Conservation (phyloP, 2,888 invertebrate genomes). For the Cryptocephalus primarius region DNA sequence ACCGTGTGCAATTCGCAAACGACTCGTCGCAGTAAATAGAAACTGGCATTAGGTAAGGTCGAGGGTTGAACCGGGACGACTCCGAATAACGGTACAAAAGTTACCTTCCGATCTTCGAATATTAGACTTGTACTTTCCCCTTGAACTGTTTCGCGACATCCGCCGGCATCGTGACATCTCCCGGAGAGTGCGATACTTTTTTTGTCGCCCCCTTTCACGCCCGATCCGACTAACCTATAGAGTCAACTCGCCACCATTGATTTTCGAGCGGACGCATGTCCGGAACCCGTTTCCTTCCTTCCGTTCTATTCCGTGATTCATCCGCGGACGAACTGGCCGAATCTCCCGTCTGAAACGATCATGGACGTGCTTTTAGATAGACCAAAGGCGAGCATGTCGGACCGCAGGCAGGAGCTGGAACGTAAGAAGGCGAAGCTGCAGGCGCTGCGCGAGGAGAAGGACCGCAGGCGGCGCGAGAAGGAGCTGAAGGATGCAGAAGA, state of each 20-base stretch:
- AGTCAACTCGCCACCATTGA: conserved; percentile 15
- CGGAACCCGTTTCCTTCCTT: conserved; percentile 13
- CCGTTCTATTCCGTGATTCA: conserved; percentile 9
- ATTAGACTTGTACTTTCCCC: conserved; percentile 1
- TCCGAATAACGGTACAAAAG: conserved; percentile 7
- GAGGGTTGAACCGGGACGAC: background rate
- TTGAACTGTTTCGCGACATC: background rate
- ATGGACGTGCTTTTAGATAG: conserved; percentile 22
- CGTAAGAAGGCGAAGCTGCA: conserved; percentile 86
- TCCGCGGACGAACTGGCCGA: background rate
- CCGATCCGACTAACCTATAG: background rate
- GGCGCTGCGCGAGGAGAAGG: conserved; percentile 81
- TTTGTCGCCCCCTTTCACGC: background rate
- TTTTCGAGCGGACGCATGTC: conserved; percentile 19
- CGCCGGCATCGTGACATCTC: background rate
- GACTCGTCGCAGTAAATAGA: background rate
- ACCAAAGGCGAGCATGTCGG: conserved; percentile 51
- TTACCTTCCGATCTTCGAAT: background rate
- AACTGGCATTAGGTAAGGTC: background rate
- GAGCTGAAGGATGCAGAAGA: conserved; percentile 79
- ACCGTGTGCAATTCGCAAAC: background rate
- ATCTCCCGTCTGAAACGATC: conserved; percentile 3
- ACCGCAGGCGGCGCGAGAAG: conserved; percentile 71
- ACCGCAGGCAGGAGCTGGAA: conserved; percentile 86
- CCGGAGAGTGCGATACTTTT: no score